phyloP scores from a whole-genome alignment of 2,888 invertebrate species.

The Carterocephalus palaemon region DNA sequence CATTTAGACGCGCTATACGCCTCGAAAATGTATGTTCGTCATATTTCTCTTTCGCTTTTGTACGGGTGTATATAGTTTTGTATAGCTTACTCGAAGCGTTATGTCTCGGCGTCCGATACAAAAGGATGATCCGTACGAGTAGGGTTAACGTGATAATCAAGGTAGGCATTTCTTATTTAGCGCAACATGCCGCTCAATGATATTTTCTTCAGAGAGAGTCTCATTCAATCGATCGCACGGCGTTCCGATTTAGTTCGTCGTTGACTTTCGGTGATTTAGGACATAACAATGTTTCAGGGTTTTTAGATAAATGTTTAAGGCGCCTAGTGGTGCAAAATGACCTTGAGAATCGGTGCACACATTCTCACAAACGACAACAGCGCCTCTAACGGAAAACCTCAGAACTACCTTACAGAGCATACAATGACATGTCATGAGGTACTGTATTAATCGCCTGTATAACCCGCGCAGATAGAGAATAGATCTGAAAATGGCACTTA shows the following conservation, averaged over 20 bases:
- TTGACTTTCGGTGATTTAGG: background rate
- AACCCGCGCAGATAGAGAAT: too few relatives aligned
- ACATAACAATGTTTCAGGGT: background rate
- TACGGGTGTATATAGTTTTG: conserved; percentile 52
- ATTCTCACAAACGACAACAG: too few relatives aligned
- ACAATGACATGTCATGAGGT: too few relatives aligned
- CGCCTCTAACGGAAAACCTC: too few relatives aligned
- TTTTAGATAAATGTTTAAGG: too few relatives aligned
- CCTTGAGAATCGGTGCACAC: too few relatives aligned
- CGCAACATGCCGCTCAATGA: conserved; percentile 41
- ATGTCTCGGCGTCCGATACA: conserved; percentile 39
- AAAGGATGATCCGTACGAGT: conserved; percentile 46
- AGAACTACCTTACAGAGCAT: too few relatives aligned
- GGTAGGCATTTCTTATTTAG: conserved; percentile 61
- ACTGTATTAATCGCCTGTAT: too few relatives aligned
- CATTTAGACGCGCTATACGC: conserved; percentile 58
- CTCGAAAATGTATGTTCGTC: conserved; percentile 47
- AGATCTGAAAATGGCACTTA: too few relatives aligned
- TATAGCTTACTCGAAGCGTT: conserved; percentile 44
- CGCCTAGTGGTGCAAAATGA: too few relatives aligned
- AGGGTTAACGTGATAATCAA: conserved; percentile 44
- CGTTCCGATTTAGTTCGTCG: conserved; percentile 12
- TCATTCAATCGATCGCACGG: conserved; percentile 33
- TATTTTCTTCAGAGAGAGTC: conserved; percentile 29
- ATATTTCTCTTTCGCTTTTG: conserved; percentile 48